phyloP scores from a whole-genome alignment of 2,888 invertebrate genomes.

The Papilio gigon region DNA sequence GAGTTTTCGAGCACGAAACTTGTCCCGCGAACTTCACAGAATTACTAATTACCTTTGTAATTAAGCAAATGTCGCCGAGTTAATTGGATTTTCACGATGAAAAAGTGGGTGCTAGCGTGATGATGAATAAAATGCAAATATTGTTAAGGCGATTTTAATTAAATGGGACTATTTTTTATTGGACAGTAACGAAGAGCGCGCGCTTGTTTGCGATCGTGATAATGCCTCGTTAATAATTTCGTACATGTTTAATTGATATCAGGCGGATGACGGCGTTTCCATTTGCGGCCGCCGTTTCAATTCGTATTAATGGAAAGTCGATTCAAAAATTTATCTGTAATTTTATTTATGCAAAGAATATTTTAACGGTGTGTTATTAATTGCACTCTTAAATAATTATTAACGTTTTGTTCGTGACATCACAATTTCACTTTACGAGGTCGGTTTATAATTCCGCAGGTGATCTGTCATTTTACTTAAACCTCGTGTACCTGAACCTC shows the following conservation, averaged over 20 bases:
- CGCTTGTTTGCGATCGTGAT: constrained; percentile 35
- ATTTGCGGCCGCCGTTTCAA: constrained; percentile 32
- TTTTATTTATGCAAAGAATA: constrained; percentile 16
- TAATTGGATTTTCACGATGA: constrained; percentile 64
- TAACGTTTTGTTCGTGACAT: not conserved
- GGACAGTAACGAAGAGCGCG: constrained; percentile 2
- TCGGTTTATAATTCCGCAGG: not conserved
- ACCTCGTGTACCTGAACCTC: not conserved
- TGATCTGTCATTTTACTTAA: not conserved
- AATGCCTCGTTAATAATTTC: constrained; percentile 42
- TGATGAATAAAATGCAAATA: constrained; percentile 69
- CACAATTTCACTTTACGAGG: too few relatives aligned
- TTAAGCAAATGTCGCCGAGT: constrained; percentile 63
- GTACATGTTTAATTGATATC: constrained; percentile 38
- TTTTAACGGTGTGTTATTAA: constrained; percentile 17
- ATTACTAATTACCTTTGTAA: constrained; percentile 68
- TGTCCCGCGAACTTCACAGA: constrained; percentile 47
- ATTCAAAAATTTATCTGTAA: constrained; percentile 31
- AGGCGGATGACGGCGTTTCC: constrained; percentile 19
- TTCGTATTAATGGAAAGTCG: constrained; percentile 33
- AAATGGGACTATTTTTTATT: constrained; percentile 33
- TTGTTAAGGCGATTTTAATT: constrained; percentile 46
- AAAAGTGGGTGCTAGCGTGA: constrained; percentile 67
- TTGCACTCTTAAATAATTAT: not conserved
- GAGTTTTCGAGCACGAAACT: constrained; percentile 41